Percentiles rank a stretch among this genome's conserved stretches.
Evolutionary conservation across 2,113 vertebrate species (phyloP).

Genomic region (Cairina moschata): DNA sequence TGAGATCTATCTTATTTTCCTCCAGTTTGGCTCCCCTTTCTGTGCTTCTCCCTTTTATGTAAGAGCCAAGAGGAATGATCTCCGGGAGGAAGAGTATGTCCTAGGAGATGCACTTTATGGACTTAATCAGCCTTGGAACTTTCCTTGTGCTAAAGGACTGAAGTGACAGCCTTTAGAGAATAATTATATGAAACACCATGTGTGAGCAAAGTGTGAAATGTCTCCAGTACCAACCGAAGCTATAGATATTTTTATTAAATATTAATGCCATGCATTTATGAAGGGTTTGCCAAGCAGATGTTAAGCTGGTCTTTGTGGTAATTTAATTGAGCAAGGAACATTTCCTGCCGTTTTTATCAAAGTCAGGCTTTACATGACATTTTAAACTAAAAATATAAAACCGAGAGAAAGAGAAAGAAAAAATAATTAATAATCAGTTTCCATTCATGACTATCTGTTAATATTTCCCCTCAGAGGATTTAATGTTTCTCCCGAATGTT

Average conservation of each 20-base stretch:
- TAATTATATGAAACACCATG: conserved; percentile 73
- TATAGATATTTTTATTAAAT: conserved; percentile 80
- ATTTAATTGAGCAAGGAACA: conserved; percentile 79
- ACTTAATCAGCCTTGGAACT: conserved; percentile 64
- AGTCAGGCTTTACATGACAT: conserved; percentile 76
- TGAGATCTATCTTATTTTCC: background rate
- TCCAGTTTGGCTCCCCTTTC: background rate
- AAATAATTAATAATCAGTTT: conserved; percentile 80
- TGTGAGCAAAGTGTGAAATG: conserved; percentile 76
- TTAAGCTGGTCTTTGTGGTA: conserved; percentile 69
- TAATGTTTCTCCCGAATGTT: conserved; percentile 76
- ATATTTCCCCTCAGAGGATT: conserved; percentile 75
- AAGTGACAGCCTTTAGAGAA: conserved; percentile 58
- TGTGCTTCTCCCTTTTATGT: background rate
- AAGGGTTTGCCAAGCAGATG: conserved; percentile 77
- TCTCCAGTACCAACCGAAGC: conserved; percentile 66
- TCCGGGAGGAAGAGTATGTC: background rate
- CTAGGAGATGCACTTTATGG: background rate
- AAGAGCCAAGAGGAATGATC: background rate
- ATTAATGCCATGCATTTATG: conserved; percentile 74
- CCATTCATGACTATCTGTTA: conserved; percentile 75
- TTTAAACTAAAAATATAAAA: conserved; percentile 77
- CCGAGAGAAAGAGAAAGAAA: conserved; percentile 34
- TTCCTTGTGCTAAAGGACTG: conserved; percentile 54
- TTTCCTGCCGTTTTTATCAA: conserved; percentile 83